Base-by-base conservation (phyloP, 1,140 invertebrate genomes). In the Lineus longissimus region DNA sequence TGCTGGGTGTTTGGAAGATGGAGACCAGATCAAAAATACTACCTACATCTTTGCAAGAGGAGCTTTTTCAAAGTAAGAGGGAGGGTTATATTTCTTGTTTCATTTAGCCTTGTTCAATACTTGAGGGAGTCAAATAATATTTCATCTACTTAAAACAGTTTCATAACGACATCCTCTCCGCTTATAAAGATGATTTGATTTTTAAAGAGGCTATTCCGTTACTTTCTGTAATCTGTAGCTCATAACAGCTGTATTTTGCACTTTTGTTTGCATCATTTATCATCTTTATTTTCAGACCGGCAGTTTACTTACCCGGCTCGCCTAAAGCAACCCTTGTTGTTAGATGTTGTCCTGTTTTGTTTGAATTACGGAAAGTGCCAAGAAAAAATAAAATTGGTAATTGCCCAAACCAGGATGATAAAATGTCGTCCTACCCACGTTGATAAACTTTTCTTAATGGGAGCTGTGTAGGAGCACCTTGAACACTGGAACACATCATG, bases 41-140 rank as follows among this genome's bases (percentile, higher is more conserved):
- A 91, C 91, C 0, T 90, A 92, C 72, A 84, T 94, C 22, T 95
- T 94, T 76, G 88, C 89, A 0, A 85, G 92, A 74, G 86, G 88
- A 64, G 85, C 84, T 67, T 81, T 91, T 40, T 87, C 86, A 80
- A 87, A 87, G 90, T 92, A 83, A 86, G 75, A 66, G 17, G n/a
- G 56, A 25, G n/a, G 19, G 25, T n/a, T 60, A 13, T 63, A n/a
- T 43, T 31, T 2, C 17, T 59, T 7, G n/a, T n/a, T n/a, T n/a
- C n/a, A n/a, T n/a, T n/a, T n/a, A n/a, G n/a, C n/a, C 19, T 55
- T 23, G n/a, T 29, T 4, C n/a, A 23, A 29, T n/a, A n/a, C n/a
- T n/a, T n/a, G 11, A 43, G 11, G 41, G 41, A n/a, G 41, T n/a
- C n/a, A n/a, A 43, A 13, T 43, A 13, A 43, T n/a, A 43, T 13